Base-by-base conservation (phyloP, 2,797 vertebrate species). In the Hippocampus kuda region DNA sequence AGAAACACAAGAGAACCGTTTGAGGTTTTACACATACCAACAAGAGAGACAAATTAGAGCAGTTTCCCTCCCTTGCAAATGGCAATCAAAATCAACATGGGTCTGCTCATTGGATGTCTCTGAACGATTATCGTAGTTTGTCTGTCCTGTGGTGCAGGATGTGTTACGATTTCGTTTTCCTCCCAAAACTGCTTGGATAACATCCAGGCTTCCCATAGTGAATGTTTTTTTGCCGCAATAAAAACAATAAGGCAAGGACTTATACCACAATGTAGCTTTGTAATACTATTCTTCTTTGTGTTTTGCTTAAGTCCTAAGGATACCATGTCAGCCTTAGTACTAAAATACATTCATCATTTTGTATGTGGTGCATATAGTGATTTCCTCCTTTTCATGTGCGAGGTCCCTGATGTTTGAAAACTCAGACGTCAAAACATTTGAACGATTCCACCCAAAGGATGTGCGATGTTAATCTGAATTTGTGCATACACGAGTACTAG, bases 1-100 rank as follows among this genome's bases (percentile, higher is more conserved):
- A 69, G 2, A 73, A 4, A 68, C 7, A 71, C 24, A 30, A 49
- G 16, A 34, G 30, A 13, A 71, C 18, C 1, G 12, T 70, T 44
- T 4, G 57, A 41, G 38, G 68, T 60, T 27, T 34, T 60, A 66
- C 9, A 20, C 18, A 18, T 11, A n/a, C 7, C 24, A 16, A 27
- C 41, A 49, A 48, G 1, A 9, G 34, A 3, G 10, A 22, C 12
- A 18, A 60, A 34, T 60, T 16, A 30, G 15, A 60, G 6, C 27
- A 60, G 27, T 20, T 60, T 34, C 12, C 16, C 16, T 20, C 27
- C 27, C 26, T 60, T 7, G 16, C 12, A 46, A 46, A 46, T 46
- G 13, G 44, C 15, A 60, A 27, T 15, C 27, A 16, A 60, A 60
- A 6, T 34, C 2, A 60, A 34, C 59, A 34, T 24, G 24, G 24